A percentile compares a stretch with the other conserved stretches of the same genome.
phyloP scores from a whole-genome alignment of 2,113 vertebrate genomes.

The Trogon melanurus region DNA sequence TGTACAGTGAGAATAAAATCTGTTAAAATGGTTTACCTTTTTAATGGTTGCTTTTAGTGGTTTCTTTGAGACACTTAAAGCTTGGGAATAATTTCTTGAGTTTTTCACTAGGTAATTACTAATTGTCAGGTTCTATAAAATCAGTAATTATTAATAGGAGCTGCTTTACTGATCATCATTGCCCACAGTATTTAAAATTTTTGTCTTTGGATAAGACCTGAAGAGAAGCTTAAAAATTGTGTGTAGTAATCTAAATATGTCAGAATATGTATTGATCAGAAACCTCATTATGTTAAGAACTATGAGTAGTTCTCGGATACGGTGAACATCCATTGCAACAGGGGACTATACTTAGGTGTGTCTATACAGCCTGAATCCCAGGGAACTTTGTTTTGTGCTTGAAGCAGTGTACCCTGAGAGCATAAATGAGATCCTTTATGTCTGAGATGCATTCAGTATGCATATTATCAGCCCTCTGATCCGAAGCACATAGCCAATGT shows the following conservation, averaged over 20 bases:
- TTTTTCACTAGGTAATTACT: constrained; percentile 26
- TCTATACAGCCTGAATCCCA: constrained; percentile 18
- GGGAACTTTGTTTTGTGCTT: constrained; percentile 56
- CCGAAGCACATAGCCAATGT: constrained; percentile 64
- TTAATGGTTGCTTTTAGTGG: background rate
- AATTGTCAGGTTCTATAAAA: constrained; percentile 16
- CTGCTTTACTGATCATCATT: background rate
- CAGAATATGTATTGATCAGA: background rate
- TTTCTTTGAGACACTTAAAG: background rate
- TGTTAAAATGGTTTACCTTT: background rate
- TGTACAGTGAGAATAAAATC: background rate
- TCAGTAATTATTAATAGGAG: background rate
- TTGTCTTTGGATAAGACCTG: background rate
- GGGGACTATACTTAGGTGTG: background rate
- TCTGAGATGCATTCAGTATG: constrained; percentile 56
- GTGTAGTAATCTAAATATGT: background rate
- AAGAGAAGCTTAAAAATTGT: background rate
- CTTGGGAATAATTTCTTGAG: background rate
- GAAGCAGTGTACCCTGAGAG: constrained; percentile 30
- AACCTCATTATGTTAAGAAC: background rate
- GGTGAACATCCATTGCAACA: background rate
- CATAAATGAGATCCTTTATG: constrained; percentile 61
- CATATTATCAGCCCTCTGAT: constrained; percentile 64
- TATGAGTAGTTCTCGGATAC: background rate
- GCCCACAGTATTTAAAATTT: background rate